These are phyloP conservation scores for Polyploca ridens DNA, from an alignment of 2,888 invertebrate species.

Conservation along the genomic window DNA sequence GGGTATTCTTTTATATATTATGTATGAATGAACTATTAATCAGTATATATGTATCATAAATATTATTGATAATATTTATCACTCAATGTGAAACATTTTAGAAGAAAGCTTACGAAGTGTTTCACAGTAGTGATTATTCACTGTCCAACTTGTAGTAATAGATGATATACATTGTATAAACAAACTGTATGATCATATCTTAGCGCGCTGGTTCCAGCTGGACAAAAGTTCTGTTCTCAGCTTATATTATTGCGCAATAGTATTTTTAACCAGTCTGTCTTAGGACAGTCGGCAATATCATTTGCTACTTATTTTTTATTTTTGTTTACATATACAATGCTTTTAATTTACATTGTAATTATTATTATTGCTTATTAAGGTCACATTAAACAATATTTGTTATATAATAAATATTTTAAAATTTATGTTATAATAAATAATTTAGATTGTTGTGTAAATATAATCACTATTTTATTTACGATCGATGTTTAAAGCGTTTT, in stretches of 20 bases:
- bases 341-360: constrained; percentile 46
- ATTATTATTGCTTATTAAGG: constrained; percentile 48
- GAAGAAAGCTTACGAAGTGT: constrained; percentile 23
- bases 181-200: not conserved
- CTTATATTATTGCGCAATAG: too few species aligned
- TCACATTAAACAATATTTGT: constrained; percentile 62
- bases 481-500: constrained; percentile 64
- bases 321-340: constrained; percentile 35
- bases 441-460: constrained; percentile 80
- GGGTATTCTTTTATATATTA: not conserved
- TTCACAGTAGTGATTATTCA: not conserved
- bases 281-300: not conserved
- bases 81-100: constrained; percentile 2
- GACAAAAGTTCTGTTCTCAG: not conserved
- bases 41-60: not conserved
- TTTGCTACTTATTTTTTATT: constrained; percentile 17
- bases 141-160: not conserved
- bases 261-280: not conserved
- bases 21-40: not conserved
- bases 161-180: not conserved
- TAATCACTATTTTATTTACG: constrained; percentile 66
- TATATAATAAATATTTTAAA: constrained; percentile 58
- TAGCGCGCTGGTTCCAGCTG: not conserved
- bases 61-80: not conserved
- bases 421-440: constrained; percentile 66